phyloP scores from a whole-genome alignment of 2,888 invertebrate genomes.

The Dexiosoma caninum region DNA sequence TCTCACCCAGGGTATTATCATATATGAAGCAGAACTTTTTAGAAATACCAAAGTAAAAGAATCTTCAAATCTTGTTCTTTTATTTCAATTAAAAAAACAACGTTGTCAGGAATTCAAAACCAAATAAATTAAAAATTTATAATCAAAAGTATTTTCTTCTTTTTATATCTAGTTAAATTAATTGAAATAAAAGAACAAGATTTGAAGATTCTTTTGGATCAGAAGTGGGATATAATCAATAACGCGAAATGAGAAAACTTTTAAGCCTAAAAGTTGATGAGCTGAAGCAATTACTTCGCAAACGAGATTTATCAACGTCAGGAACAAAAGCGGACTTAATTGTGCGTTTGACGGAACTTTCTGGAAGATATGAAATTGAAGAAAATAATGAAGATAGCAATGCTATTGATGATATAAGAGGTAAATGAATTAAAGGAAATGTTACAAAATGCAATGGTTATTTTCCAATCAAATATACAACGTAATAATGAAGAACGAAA shows the following conservation, averaged over 20 bases:
- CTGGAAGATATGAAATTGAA: neutral
- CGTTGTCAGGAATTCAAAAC: too few relatives aligned
- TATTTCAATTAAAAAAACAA: too few relatives aligned
- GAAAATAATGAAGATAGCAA: neutral
- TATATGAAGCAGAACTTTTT: too few relatives aligned
- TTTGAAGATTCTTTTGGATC: too few relatives aligned
- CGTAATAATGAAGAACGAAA: neutral
- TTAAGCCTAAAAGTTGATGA: neutral
- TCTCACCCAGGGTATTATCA: too few relatives aligned
- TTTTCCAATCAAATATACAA: neutral
- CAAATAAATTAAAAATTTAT: too few relatives aligned
- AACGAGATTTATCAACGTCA: neutral
- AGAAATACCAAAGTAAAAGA: too few relatives aligned
- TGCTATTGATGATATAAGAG: neutral
- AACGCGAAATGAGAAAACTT: neutral
- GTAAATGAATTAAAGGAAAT: neutral
- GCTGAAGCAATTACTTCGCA: neutral
- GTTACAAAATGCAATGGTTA: neutral
- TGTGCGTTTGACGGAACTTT: neutral
- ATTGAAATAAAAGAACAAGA: too few relatives aligned
- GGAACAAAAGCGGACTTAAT: neutral
- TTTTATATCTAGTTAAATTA: too few relatives aligned
- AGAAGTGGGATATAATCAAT: neutral
- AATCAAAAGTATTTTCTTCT: too few relatives aligned
- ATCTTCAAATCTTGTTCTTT: too few relatives aligned